Conservation (phyloP, 2,113 vertebrate genomes). For the Tonatia bakeri region DNA sequence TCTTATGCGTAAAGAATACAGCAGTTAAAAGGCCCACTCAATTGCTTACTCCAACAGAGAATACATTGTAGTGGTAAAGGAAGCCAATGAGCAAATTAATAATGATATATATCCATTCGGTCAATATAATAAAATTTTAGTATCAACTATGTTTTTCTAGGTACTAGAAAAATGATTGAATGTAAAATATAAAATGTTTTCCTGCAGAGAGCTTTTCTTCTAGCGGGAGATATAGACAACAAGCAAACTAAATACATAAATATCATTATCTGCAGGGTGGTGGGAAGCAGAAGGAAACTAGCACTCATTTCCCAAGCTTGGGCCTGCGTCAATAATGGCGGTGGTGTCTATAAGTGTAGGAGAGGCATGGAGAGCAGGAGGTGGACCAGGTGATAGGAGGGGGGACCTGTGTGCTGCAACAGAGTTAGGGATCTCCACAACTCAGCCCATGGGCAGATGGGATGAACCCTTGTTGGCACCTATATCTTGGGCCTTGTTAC, state of each 20-base stretch:
- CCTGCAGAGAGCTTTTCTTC: background rate
- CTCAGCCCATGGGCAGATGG: background rate
- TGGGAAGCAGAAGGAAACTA: background rate
- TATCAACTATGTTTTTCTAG: background rate
- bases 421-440: no score
- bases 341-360: background rate
- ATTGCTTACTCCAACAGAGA: background rate
- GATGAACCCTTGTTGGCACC: background rate
- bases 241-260: background rate
- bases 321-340: background rate
- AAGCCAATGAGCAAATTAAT: background rate
- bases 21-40: background rate
- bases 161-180: background rate
- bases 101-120: background rate
- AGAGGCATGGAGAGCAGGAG: background rate
- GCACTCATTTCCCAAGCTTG: background rate
- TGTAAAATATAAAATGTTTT: background rate
- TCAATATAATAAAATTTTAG: background rate
- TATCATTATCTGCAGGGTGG: background rate
- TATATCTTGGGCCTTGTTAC: background rate
- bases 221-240: background rate
- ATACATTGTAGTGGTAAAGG: background rate
- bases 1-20: background rate
- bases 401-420: fast-evolving
- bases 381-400: fast-evolving